Evolutionary conservation across 2,113 vertebrate genomes (phyloP).

Genomic region (Fulica atra): DNA sequence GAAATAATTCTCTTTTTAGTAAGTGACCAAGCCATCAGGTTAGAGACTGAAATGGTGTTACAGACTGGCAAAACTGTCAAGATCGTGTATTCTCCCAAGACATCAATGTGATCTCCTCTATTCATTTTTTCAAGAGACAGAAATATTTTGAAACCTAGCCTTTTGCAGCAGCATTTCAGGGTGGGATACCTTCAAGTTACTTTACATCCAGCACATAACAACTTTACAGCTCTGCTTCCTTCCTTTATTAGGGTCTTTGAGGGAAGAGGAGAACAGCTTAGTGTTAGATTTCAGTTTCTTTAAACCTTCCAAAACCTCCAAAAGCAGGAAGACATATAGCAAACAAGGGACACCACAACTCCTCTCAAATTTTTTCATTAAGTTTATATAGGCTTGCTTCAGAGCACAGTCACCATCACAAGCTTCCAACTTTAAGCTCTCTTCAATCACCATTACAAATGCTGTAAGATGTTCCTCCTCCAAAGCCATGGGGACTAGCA

Average conservation of each 20-base stretch:
- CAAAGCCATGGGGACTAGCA: background rate
- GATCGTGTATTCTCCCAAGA: background rate
- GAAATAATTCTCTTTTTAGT: background rate
- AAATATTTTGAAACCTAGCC: background rate
- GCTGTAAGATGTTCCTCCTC: background rate
- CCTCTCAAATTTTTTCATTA: background rate
- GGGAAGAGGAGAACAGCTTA: background rate
- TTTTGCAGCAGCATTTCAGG: background rate
- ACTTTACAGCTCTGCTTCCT: background rate
- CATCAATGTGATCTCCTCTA: background rate
- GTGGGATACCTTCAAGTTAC: background rate
- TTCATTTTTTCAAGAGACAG: background rate
- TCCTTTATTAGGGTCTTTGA: background rate
- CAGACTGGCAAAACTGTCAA: background rate
- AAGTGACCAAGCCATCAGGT: background rate
- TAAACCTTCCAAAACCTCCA: background rate
- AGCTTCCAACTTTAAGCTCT: background rate
- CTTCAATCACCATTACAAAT: background rate
- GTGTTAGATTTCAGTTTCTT: background rate
- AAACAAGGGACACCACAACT: background rate
- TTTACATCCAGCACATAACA: accelerated
- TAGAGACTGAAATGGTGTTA: accelerated
- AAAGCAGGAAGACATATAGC: background rate
- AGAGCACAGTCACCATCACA: background rate
- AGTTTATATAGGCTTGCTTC: background rate